Conservation (phyloP, 1,140 invertebrate genomes). For the Eueides isabella region DNA sequence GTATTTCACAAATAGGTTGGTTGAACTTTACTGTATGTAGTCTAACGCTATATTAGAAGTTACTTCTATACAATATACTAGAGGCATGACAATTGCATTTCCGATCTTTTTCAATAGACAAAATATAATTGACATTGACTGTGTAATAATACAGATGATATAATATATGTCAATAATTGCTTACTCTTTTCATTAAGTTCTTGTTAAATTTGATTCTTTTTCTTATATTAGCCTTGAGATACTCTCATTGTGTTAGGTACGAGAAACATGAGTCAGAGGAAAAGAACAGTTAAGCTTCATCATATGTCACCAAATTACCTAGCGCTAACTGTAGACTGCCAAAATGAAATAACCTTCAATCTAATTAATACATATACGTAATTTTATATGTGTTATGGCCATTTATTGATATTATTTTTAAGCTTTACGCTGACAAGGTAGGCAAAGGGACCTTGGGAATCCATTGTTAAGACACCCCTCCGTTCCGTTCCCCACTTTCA, state of each 20-base stretch:
- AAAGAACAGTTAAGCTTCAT: conserved; percentile 64
- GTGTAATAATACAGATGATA: not conserved
- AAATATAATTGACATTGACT: conserved; percentile 7
- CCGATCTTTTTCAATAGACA: not conserved
- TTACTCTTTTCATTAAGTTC: not conserved
- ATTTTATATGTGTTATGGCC: not conserved
- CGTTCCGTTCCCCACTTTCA: no score
- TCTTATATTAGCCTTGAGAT: not conserved
- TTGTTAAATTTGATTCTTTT: not conserved
- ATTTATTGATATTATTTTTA: no score
- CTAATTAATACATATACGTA: conserved; percentile 34
- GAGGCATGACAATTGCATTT: not conserved
- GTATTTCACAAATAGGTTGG: no score
- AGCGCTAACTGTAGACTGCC: conserved; percentile 36
- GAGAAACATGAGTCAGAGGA: conserved; percentile 60
- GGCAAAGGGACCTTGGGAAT: no score
- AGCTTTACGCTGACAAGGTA: no score
- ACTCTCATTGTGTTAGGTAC: conserved; percentile 45
- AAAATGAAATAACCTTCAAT: conserved; percentile 41
- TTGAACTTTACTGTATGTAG: not conserved
- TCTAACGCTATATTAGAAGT: not conserved
- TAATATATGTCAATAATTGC: not conserved
- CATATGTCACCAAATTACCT: conserved; percentile 55
- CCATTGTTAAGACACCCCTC: no score
- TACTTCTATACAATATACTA: not conserved